Percentiles rank a stretch among this genome's conserved stretches.
phyloP scores from a whole-genome alignment of 2,888 invertebrate genomes.

The Diabrotica balteata region DNA sequence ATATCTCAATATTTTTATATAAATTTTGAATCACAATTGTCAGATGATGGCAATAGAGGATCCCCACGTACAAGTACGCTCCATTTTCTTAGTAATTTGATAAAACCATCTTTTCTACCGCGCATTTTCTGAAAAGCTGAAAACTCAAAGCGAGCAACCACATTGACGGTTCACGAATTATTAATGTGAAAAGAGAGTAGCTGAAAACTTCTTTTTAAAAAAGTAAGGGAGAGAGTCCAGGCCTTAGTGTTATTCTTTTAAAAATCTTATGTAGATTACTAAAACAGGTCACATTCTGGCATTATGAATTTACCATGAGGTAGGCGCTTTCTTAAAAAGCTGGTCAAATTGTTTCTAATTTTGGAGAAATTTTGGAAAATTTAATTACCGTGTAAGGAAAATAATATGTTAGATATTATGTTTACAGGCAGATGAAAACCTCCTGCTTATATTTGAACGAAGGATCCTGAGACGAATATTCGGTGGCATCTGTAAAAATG shows the following conservation, averaged over 20 bases:
- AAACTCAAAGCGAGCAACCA: constrained; percentile 44
- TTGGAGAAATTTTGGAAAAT: no score
- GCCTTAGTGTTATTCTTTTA: constrained; percentile 6
- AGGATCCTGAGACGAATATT: no score
- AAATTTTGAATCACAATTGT: no score
- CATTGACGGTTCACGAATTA: constrained; percentile 56
- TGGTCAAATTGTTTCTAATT: no score
- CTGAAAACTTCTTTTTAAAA: constrained; percentile 51
- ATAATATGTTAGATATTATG: no score
- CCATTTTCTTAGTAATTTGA: neutral
- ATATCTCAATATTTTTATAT: no score
- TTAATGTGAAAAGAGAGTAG: constrained; percentile 55
- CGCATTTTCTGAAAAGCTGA: constrained; percentile 41
- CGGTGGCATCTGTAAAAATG: no score
- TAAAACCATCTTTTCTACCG: constrained; percentile 3
- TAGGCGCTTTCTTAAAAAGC: neutral
- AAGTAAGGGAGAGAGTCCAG: constrained; percentile 14
- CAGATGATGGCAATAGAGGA: no score
- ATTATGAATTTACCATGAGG: constrained; percentile 26
- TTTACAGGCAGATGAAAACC: no score
- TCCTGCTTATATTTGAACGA: no score
- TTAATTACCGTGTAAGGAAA: no score
- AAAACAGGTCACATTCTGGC: constrained; percentile 34
- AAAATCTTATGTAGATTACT: constrained; percentile 40
- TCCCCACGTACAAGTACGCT: no score